phyloP scores from a whole-genome alignment of 1,140 invertebrate genomes.

The Monochamus saltuarius region DNA sequence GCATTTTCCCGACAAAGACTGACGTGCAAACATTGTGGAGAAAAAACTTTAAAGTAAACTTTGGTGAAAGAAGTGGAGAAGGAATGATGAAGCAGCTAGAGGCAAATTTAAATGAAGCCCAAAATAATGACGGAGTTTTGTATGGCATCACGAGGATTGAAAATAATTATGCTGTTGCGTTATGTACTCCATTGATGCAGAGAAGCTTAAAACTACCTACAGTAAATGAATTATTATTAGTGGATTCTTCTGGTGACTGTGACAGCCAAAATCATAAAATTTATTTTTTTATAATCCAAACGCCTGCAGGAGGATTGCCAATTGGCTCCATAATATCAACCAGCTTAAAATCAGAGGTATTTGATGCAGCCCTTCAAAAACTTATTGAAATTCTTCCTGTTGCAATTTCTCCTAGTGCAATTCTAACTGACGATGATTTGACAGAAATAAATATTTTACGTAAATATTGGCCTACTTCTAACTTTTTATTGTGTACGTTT shows the following conservation, averaged over 20 bases:
- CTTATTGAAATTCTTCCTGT: neutral
- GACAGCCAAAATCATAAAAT: conserved; percentile 1
- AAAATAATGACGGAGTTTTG: too few species aligned
- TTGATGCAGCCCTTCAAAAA: neutral
- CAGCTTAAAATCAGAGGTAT: neutral
- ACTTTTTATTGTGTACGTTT: conserved; percentile 21
- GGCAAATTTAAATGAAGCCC: too few species aligned
- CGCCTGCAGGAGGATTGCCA: neutral
- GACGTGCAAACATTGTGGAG: too few species aligned
- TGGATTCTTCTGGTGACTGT: neutral
- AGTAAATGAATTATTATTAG: neutral
- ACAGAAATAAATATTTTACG: neutral
- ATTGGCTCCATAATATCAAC: neutral
- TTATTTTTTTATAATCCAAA: neutral
- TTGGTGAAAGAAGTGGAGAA: too few species aligned
- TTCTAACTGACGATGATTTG: neutral
- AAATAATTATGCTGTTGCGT: too few species aligned
- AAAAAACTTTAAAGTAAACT: too few species aligned
- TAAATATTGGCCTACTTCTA: neutral
- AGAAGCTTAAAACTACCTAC: too few species aligned
- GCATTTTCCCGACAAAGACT: too few species aligned
- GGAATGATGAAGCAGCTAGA: too few species aligned
- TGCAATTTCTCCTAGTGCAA: neutral
- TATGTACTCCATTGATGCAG: too few species aligned
- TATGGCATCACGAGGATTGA: too few species aligned